Conservation (phyloP, 1,140 invertebrate genomes). For the Elysia chlorotica region DNA sequence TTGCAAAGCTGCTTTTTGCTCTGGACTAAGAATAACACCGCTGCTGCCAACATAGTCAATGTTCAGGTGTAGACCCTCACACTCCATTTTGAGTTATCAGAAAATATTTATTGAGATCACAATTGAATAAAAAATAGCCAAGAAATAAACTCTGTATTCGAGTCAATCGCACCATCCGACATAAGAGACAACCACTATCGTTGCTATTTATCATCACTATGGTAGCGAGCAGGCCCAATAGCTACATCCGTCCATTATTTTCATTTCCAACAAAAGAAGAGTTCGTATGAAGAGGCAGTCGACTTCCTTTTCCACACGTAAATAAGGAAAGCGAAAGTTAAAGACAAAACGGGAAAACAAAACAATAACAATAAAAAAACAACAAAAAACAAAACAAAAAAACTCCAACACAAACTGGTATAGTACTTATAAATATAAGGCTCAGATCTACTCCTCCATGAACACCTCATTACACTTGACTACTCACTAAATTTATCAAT, state of each 20-base stretch:
- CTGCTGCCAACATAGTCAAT: conserved; percentile 60
- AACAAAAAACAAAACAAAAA: too few relatives aligned
- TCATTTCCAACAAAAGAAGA: not conserved
- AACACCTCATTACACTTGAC: too few relatives aligned
- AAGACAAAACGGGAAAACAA: too few relatives aligned
- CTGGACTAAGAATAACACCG: conserved; percentile 58
- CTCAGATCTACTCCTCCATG: too few relatives aligned
- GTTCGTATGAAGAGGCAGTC: not conserved
- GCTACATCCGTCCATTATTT: not conserved
- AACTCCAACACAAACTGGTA: too few relatives aligned
- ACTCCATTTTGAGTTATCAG: conserved; percentile 61
- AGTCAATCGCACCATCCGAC: not conserved
- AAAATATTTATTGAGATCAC: not conserved
- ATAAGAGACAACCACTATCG: too few relatives aligned
- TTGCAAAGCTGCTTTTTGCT: conserved; percentile 60
- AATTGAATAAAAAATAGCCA: not conserved
- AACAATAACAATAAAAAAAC: too few relatives aligned
- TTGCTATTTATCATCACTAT: conserved; percentile 28
- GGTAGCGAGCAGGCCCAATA: not conserved
- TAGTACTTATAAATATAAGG: too few relatives aligned
- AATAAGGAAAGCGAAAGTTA: not conserved
- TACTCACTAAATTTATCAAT: not conserved
- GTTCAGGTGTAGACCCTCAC: conserved; percentile 48
- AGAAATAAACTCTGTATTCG: not conserved
- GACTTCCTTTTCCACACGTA: not conserved